Base-by-base conservation (phyloP, 2,797 vertebrate genomes). In the Sebastes hubbsi region DNA sequence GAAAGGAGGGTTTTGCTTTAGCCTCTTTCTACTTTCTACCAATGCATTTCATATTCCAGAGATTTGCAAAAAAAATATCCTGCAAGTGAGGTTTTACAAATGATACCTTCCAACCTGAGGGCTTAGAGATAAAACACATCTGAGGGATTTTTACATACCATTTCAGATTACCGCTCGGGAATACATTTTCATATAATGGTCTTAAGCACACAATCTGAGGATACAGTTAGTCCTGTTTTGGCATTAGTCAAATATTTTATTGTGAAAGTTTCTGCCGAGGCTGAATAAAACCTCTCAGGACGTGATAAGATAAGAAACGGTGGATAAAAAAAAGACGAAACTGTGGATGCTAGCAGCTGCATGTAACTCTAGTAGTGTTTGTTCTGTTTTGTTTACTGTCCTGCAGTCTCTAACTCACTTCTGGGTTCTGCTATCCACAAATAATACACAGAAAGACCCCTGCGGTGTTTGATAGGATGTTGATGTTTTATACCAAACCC, bases 81-180 rank as follows among this genome's bases (percentile, higher is more conserved):
- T 6, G 29, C 16, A 75, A 75, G 38, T 64, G 16, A 75, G 34
- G 74, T 49, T 86, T 90, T 72, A 75, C 70, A 83, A 73, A 73
- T 46, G 25, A 75, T 77, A 75, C 70, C 36, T 75, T 76, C 32
- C 71, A 56, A 70, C 80, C 78, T 52, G 18, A 76, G 29, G 73
- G 64, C 68, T 78, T 54, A 20, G 59, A 59, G 70, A 83, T 75
- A 64, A 73, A 85, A 67, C 11, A 52, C 66, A 83, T 77, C 72
- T 69, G 54, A 65, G 16, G 61, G 69, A 77, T 30, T 74, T 69
- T 72, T 79, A 78, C 52, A 71, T 75, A 81, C 68, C 56, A 58
- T 73, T 69, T 83, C 36, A 84, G 84, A 84, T 81, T 72, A 66
- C 13, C 36, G 65, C 27, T 22, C n/a, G 14, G 10, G n/a, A 81